Evolutionary conservation across 2,888 invertebrate genomes (phyloP), one percentile per base, ranked within the genome.

Genomic region (Eupithecia exiguata): DNA sequence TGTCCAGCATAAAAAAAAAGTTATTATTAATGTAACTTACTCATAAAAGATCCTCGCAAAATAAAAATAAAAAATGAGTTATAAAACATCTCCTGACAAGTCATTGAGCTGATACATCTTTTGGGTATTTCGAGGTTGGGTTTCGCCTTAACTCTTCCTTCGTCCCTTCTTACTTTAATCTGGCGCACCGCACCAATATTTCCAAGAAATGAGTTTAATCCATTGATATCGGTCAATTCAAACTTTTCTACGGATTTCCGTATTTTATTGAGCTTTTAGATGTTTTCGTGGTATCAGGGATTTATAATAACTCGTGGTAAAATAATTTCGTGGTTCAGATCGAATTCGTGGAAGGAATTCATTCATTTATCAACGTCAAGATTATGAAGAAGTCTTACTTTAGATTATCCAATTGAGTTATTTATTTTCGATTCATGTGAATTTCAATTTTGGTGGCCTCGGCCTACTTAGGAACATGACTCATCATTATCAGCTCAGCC

Each of bases 181-280:
- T 49, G 21, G 69, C 74, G 74, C 68, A 73, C 58, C 76, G n/a
- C 69, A 74, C 65, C 77, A 69, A 76, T 74, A 73, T 74, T 78
- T 69, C 72, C 49, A n/a, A 35, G 74, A 75, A 77, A 77, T 79
- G 77, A 75, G 72, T 76, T 76, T 76, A 77, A 77, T 76, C 70
- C 61, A 71, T 62, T 61, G 72, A 69, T 68, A 49, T 70, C 49
- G 35, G 69, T 66, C 72, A 62, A 69, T 70, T 63, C 25, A 66
- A 71, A 63, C 25, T 58, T 74, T 69, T 69, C 65, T 68, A n/a
- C 35, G 18, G 67, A 68, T 68, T 21, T 53, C 66, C 40, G 21
- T 71, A 67, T 67, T 71, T 43, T 61, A 71, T 67, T 61, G 58
- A 58, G 18, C 18, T 40, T 36, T 61, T 69, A 46, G n/a, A 46